phyloP scores from a whole-genome alignment of 2,113 vertebrate species.

The Alouatta palliata region DNA sequence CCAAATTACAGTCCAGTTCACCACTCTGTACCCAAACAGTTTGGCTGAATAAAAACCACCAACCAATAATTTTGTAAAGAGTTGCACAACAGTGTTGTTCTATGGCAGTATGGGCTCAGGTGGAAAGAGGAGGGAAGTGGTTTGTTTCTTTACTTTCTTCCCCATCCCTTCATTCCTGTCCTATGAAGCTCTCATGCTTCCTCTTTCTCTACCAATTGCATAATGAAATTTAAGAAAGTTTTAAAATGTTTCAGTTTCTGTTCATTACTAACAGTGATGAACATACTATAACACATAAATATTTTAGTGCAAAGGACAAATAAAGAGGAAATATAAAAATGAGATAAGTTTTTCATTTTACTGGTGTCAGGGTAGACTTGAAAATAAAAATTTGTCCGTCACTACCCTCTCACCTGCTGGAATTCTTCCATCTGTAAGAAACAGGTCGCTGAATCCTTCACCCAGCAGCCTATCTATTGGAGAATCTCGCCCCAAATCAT shows the following conservation, averaged over 20 bases:
- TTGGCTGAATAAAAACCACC: conserved; percentile 66
- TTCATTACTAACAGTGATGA: not conserved
- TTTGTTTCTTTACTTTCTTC: not conserved
- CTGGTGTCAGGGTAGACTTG: conserved; percentile 57
- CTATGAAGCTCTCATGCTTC: not conserved
- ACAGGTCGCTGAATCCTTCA: conserved; percentile 97
- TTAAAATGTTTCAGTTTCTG: conserved; percentile 47
- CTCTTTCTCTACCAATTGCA: not conserved
- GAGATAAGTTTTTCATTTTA: conserved; percentile 59
- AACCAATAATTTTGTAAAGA: conserved; percentile 79
- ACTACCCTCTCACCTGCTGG: conserved; percentile 92
- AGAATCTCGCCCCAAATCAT: conserved; percentile 97
- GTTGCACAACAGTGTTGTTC: conserved; percentile 36
- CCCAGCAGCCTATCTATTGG: conserved; percentile 96
- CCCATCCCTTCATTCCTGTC: not conserved
- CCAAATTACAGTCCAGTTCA: conserved; percentile 77
- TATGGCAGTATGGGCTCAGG: not conserved
- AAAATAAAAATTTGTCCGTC: conserved; percentile 69
- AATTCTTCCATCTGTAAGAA: conserved; percentile 93
- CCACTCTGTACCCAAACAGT: conserved; percentile 76
- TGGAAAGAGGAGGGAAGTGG: not conserved
- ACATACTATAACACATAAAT: not conserved
- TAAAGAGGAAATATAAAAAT: conserved; percentile 31
- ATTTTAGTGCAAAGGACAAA: not conserved
- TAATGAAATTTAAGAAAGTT: conserved; percentile 38